Base-by-base conservation (phyloP, 2,888 invertebrate genomes). In the Drosophila emarginata region DNA sequence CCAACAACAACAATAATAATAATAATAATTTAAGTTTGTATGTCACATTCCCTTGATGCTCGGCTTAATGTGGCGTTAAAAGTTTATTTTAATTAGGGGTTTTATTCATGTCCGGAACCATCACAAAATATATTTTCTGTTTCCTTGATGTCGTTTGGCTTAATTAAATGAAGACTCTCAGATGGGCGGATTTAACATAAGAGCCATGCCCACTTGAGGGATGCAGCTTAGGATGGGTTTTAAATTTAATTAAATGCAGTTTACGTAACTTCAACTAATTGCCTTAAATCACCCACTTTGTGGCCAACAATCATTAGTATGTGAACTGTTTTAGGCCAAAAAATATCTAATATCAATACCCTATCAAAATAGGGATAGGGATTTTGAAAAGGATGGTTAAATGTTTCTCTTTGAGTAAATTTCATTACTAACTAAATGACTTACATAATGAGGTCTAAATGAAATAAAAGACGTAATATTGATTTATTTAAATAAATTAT, bases 21-120 rank as follows among this genome's bases (percentile, higher is more conserved):
- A 21, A 21, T 45, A 45, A 66, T 72, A 72, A 76, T 58, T 14
- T 45, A 12, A 36, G 37, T 50, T 28, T 50, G 18, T 21, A 21
- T 57, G 66, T 62, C 65, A 52, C 40, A 65, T 59, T 76, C 78
- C 68, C 78, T 18, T 3, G 67, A 59, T 62, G 32, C 11, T 72
- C 59, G 67, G 69, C 51, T 79, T 67, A 77, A 79, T 72, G 72
- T 78, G 72, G 72, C 79, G 67, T 73, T 62, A 62, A 77, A 79
- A 77, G 78, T 79, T 79, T 79, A 76, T 79, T 79, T 79, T 77
- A 79, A 79, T 77, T 79, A 77, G 76, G 64, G 53, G 26, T 56
- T 66, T 65, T 52, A 59, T 64, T 62, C 62, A 56, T 45, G 61
- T 51, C 66, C 64, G 62, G 28, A 74, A 37, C 54, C 52, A 12